phyloP scores from a whole-genome alignment of 2,888 invertebrate species.

The Eupithecia dodoneata region DNA sequence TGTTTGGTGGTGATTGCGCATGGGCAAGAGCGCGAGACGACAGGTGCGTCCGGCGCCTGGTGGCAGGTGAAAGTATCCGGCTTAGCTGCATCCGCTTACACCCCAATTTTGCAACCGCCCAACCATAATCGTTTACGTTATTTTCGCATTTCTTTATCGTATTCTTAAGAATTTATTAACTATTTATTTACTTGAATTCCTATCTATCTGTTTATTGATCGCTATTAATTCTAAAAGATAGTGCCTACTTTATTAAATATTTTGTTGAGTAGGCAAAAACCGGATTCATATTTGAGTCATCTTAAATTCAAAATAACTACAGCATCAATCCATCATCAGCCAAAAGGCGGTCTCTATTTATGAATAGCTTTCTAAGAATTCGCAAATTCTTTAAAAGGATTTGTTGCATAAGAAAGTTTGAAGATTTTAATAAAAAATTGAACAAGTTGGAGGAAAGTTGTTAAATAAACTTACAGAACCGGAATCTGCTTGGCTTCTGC shows the following conservation, averaged over 20 bases:
- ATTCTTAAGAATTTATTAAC: neutral
- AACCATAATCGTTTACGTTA: slow-evolving; percentile 32
- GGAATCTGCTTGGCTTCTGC: slow-evolving; percentile 67
- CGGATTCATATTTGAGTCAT: neutral
- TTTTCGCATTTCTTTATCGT: slow-evolving; percentile 21
- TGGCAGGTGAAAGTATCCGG: slow-evolving; percentile 71
- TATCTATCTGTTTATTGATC: neutral
- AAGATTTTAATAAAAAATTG: slow-evolving; percentile 54
- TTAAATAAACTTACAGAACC: slow-evolving; percentile 67
- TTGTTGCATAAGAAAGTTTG: slow-evolving; percentile 36
- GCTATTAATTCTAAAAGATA: neutral
- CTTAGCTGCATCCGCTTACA: slow-evolving; percentile 71
- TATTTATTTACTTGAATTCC: neutral
- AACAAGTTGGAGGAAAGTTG: slow-evolving; percentile 72
- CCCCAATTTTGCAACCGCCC: slow-evolving; percentile 46
- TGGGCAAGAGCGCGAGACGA: slow-evolving; percentile 57
- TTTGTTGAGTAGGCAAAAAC: neutral
- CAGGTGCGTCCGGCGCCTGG: slow-evolving; percentile 55
- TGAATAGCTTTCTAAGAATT: slow-evolving; percentile 29
- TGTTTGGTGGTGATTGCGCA: slow-evolving; percentile 49
- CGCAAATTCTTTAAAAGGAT: slow-evolving; percentile 18
- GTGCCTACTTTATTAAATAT: neutral
- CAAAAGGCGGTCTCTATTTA: slow-evolving; percentile 19
- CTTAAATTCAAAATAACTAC: neutral
- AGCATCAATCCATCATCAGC: slow-evolving; percentile 1